Evolutionary conservation across 37 sponge, comb jelly and placozoan genomes (phyloP), one percentile per base, ranked within the genome.

Genomic region (Diacarnus erythraeanus): DNA sequence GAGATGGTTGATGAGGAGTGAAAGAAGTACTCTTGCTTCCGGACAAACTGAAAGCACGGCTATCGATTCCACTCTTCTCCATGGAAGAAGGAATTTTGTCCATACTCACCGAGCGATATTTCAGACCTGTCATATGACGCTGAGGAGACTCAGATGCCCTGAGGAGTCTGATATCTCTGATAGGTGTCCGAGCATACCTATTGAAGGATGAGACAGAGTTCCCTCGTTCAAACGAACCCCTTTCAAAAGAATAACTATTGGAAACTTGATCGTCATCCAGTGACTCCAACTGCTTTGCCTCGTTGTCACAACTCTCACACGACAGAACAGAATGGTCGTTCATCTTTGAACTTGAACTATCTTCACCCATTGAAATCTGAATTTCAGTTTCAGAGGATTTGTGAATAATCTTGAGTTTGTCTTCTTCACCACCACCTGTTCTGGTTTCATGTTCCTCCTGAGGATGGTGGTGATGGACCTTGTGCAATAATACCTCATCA

Each of bases 111-210:
- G 74, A 33, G 20, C 74, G 74, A 10, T 30, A 54, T 10, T 43
- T 42, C 47, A 47, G 27, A 40, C 37, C 72, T 5, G n/a, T 25
- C 57, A 56, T 34, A 54, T 74, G 57, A 27, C 10, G 39, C 36
- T 36, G 12, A 2, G 74, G 57, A 54, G 35, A 29, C n/a, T 74
- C 57, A 25, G 57, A 26, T 30, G 31, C 3, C 36, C 57, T 27
- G 22, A 42, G 27, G 23, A 42, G 38, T 41, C 38, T 71, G 43
- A 20, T 41, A 3, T 74, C 43, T 71, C 71, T 71, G 71, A 74
- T 74, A 2, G 74, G 74, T 20, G 27, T 41, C 17, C 74, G 54
- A 27, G 74, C 74, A 30, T 74, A 74, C n/a, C n/a, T n/a, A n/a
- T n/a, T n/a, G n/a, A n/a, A n/a, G n/a, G n/a, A n/a, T n/a, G n/a